Percentiles rank a stretch among this genome's conserved stretches.
Evolutionary conservation across 1,140 invertebrate genomes (phyloP).

Genomic region (Berghia stephanieae): DNA sequence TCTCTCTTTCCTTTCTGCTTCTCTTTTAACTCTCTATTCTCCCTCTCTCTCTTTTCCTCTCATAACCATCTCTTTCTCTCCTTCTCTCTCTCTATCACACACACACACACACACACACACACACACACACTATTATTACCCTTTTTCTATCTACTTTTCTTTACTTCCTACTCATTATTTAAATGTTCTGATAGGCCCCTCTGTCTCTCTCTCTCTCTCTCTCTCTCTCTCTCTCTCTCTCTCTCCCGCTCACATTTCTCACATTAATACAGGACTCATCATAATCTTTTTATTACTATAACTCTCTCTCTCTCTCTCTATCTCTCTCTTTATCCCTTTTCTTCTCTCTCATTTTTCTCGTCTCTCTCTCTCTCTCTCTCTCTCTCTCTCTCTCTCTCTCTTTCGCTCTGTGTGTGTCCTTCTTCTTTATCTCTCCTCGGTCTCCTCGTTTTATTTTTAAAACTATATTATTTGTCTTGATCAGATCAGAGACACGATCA

Average conservation of each 20-base stretch:
- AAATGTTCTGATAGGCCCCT: neutral
- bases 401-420: neutral
- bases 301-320: neutral
- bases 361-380: slow-evolving; percentile 17
- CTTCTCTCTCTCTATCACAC: too few relatives aligned
- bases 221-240: neutral
- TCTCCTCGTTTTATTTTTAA: neutral
- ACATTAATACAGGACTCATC: neutral
- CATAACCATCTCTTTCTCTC: too few relatives aligned
- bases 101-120: too few relatives aligned
- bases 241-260: neutral
- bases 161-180: neutral
- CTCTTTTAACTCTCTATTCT: neutral
- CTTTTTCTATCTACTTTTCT: too few relatives aligned
- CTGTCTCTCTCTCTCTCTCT: neutral
- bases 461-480: too few relatives aligned
- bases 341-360: neutral
- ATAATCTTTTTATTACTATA: neutral
- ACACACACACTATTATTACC: too few relatives aligned
- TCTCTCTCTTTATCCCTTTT: neutral
- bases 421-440: neutral
- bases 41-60: neutral
- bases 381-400: neutral
- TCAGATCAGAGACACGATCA: too few relatives aligned
- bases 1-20: neutral